Evolutionary conservation across 37 sponge, comb jelly and placozoan genomes (phyloP), one percentile per base, ranked within the genome.

Genomic region (Aplysina aerophoba): DNA sequence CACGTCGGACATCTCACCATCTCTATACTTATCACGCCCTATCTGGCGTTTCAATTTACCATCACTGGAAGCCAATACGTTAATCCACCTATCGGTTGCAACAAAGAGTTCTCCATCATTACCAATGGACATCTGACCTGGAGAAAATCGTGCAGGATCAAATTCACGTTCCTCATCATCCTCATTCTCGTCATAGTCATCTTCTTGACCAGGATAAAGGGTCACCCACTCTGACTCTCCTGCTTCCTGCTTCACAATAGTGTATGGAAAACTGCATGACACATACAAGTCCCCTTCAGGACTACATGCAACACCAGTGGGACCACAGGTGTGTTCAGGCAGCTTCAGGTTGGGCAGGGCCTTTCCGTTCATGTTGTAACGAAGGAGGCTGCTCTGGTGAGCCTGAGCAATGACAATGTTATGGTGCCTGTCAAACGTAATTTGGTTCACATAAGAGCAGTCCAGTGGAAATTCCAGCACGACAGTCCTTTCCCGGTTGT

Each of bases 361-460:
- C 37, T 75, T 75, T 21, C 78, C 78, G 24, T 75, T 75, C 53
- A 75, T 40, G 21, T 40, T 75, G 53, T 40, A 75, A 24, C 78
- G 78, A 40, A 75, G 54, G 11, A 75, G 50, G n/a, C 25, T 1
- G 54, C 24, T 21, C 17, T n/a, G 6, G 22, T 75, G 54, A 19
- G 54, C 78, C 54, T 40, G 20, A 24, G 54, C 19, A 22, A 75
- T 75, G 53, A 75, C 12, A 22, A 75, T 40, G 54, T 75, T 75
- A 8, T 75, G 13, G 13, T 50, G 24, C 50, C 13, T 39, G 53
- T 75, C 78, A 19, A 75, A 75, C 0, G 54, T 11, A 21, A 75
- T 75, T 44, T 75, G 78, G 54, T 75, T 75, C 38, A 54, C 78
- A 24, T 40, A 75, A 3, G 78, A 36, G 78, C 28, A 28, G 25